Evolutionary conservation across 2,888 invertebrate genomes (phyloP).

Genomic region (Xanthia togata): DNA sequence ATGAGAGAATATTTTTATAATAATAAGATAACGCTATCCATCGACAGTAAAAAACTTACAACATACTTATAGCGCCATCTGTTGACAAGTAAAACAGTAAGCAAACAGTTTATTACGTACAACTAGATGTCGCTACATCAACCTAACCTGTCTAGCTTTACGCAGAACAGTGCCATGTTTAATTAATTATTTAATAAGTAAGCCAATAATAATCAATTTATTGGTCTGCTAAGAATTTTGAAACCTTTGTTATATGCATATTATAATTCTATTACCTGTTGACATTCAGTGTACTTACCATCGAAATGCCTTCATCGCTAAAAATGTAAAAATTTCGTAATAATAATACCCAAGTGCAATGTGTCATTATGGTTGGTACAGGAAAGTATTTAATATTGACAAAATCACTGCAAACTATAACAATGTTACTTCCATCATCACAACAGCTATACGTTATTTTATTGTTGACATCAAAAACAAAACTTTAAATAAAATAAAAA

Average conservation of each 20-base stretch:
- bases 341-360: conserved; percentile 42
- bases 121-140: conserved; percentile 64
- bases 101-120: conserved; percentile 22
- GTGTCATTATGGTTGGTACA: conserved; percentile 27
- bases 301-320: conserved; percentile 46
- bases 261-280: conserved; percentile 57
- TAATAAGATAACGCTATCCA: conserved; percentile 61
- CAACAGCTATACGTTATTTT: conserved; percentile 71
- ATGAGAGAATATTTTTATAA: conserved; percentile 71
- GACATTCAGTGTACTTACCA: conserved; percentile 60
- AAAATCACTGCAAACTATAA: conserved; percentile 40
- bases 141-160: conserved; percentile 62
- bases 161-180: conserved; percentile 76
- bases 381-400: conserved; percentile 36
- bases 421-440: conserved; percentile 61
- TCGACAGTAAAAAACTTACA: conserved; percentile 51
- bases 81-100: conserved; percentile 67
- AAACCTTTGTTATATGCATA: conserved; percentile 56
- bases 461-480: conserved; percentile 85
- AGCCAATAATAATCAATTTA: conserved; percentile 54
- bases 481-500: conserved; percentile 83
- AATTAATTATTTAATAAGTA: conserved; percentile 57
- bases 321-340: conserved; percentile 44
- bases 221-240: conserved; percentile 47
- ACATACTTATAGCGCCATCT: conserved; percentile 75